Conservation (phyloP, 2,888 invertebrate genomes). For the Patella depressa region DNA sequence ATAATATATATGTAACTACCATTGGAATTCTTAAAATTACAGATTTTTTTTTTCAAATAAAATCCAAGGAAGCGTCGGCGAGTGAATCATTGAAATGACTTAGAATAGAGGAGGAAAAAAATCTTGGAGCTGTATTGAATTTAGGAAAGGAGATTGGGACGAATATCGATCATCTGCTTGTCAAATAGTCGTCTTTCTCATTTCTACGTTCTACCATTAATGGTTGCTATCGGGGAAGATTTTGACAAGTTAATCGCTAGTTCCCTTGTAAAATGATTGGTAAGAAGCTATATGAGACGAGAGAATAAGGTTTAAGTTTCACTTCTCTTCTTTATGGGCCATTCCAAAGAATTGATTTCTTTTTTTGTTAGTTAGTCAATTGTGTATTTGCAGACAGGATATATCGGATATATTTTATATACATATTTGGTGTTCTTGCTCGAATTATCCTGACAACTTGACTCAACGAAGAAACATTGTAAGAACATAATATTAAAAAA, state of each 20-base stretch:
- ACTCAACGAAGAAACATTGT: too few relatives aligned
- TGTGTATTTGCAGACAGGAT: too few relatives aligned
- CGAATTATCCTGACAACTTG: too few relatives aligned
- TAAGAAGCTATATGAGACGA: neutral
- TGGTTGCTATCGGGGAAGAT: conserved; percentile 2
- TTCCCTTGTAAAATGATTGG: conserved; percentile 9
- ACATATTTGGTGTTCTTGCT: too few relatives aligned
- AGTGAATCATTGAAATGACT: too few relatives aligned
- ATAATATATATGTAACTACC: conserved; percentile 14
- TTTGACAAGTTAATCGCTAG: conserved; percentile 12
- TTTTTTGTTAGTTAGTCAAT: too few relatives aligned
- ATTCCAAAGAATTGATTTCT: neutral
- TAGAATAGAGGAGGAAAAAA: too few relatives aligned
- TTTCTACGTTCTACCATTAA: conserved; percentile 5
- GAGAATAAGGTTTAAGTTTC: neutral
- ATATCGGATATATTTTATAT: too few relatives aligned
- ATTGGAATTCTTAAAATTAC: neutral
- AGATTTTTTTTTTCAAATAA: too few relatives aligned
- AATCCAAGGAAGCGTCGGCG: too few relatives aligned
- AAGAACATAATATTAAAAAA: too few relatives aligned
- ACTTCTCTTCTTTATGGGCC: neutral
- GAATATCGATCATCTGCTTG: conserved; percentile 1
- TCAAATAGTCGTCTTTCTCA: conserved; percentile 5
- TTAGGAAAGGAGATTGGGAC: neutral
- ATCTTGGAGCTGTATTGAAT: too few relatives aligned